Conservation (phyloP, 2,113 vertebrate species). For the Asarcornis scutulata region DNA sequence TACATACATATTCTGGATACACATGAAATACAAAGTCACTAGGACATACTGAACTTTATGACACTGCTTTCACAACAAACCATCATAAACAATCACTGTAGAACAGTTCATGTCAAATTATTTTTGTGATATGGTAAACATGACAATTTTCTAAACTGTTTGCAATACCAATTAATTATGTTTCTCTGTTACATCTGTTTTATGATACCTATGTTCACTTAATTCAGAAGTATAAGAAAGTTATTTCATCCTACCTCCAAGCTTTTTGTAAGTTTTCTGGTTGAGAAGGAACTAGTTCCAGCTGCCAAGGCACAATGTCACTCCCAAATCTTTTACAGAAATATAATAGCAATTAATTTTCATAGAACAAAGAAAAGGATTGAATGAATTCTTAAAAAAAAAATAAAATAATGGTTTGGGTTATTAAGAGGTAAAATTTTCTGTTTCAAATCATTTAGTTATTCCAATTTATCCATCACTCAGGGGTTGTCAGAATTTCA, state of each 20-base stretch:
- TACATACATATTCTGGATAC: background rate
- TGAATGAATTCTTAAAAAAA: background rate
- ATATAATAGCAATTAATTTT: background rate
- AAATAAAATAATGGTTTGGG: background rate
- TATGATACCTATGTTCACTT: background rate
- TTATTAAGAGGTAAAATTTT: background rate
- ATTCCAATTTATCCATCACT: background rate
- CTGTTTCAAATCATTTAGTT: background rate
- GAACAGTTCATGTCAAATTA: background rate
- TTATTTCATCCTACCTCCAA: constrained; percentile 75
- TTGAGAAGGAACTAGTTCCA: constrained; percentile 69
- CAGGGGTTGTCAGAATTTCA: background rate
- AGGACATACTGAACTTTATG: background rate
- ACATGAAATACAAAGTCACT: background rate
- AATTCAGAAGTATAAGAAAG: background rate
- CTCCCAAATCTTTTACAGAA: constrained; percentile 77
- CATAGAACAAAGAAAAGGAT: background rate
- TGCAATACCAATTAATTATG: background rate
- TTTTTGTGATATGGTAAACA: background rate
- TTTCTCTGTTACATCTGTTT: background rate
- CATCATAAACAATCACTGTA: background rate
- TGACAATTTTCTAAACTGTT: background rate
- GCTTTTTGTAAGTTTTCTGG: constrained; percentile 77
- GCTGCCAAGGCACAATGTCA: constrained; percentile 73
- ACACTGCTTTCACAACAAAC: background rate